Evolutionary conservation across 2,113 vertebrate genomes (phyloP).

Genomic region (Caretta caretta): DNA sequence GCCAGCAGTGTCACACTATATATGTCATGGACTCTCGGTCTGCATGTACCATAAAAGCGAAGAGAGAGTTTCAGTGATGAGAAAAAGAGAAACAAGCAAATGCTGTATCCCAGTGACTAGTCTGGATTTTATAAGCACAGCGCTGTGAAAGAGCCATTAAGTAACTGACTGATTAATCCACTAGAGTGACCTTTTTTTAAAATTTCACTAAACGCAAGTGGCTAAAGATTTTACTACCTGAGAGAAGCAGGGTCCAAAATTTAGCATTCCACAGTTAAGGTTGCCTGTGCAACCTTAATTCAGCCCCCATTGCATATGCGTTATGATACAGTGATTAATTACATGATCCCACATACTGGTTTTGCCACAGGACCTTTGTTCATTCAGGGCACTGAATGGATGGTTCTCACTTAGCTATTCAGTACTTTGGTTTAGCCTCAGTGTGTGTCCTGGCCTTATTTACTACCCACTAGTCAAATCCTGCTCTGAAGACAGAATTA

Average conservation of each 20-base stretch:
- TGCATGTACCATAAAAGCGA: neutral
- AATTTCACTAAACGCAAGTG: slow-evolving; percentile 2
- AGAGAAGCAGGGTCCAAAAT: neutral
- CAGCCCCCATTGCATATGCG: neutral
- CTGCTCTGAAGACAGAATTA: neutral
- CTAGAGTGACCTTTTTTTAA: neutral
- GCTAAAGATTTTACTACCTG: neutral
- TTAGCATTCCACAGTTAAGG: neutral
- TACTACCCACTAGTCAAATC: neutral
- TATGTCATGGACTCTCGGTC: neutral
- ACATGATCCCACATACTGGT: neutral
- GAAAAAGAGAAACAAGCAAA: neutral
- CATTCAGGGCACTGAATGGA: neutral
- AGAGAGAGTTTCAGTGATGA: neutral
- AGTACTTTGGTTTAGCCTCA: neutral
- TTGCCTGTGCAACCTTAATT: neutral
- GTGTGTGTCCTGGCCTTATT: neutral
- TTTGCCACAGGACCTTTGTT: neutral
- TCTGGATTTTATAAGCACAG: slow-evolving; percentile 20
- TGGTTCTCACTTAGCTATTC: neutral
- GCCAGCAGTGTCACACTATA: neutral
- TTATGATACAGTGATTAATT: neutral
- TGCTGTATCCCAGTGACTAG: neutral
- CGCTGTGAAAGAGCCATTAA: slow-evolving; percentile 13
- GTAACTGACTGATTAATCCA: neutral